A percentile compares a stretch with the other conserved stretches of the same genome.
phyloP scores from a whole-genome alignment of 2,888 invertebrate species.

The Ennomos erosarius region DNA sequence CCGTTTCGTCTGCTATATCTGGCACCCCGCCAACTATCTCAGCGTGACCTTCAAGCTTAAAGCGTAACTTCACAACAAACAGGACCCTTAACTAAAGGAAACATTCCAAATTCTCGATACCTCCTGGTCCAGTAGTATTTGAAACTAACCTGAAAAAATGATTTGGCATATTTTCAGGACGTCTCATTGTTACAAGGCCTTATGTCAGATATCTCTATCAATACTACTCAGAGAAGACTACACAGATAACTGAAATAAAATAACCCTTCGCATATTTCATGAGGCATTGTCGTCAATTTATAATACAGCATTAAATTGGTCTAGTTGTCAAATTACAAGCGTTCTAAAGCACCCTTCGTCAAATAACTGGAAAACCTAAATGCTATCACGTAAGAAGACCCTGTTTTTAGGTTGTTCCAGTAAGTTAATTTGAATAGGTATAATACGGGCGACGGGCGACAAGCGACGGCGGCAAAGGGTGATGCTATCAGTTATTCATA shows the following conservation, averaged over 20 bases:
- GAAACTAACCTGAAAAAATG: no score
- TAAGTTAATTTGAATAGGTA: neutral
- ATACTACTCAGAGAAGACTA: no score
- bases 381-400: no score
- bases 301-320: slow-evolving; percentile 17
- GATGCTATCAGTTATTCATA: slow-evolving; percentile 17
- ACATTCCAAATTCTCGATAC: slow-evolving; percentile 2
- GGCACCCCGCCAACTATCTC: slow-evolving; percentile 37
- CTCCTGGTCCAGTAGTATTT: neutral
- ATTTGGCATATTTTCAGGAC: no score
- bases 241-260: slow-evolving; percentile 1
- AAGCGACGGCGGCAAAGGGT: neutral
- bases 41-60: slow-evolving; percentile 40
- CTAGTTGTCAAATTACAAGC: slow-evolving; percentile 9
- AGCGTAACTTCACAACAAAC: slow-evolving; percentile 38
- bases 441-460: neutral
- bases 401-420: no score
- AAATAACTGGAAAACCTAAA: slow-evolving; percentile 22
- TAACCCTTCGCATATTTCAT: slow-evolving; percentile 1
- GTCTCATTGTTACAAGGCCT: no score
- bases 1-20: slow-evolving; percentile 43
- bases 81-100: slow-evolving; percentile 27
- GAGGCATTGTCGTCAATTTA: slow-evolving; percentile 11
- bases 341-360: slow-evolving; percentile 11
- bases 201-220: no score